Conservation (phyloP, 2,888 invertebrate genomes). For the Acanthococcus lagerstroemiae region DNA sequence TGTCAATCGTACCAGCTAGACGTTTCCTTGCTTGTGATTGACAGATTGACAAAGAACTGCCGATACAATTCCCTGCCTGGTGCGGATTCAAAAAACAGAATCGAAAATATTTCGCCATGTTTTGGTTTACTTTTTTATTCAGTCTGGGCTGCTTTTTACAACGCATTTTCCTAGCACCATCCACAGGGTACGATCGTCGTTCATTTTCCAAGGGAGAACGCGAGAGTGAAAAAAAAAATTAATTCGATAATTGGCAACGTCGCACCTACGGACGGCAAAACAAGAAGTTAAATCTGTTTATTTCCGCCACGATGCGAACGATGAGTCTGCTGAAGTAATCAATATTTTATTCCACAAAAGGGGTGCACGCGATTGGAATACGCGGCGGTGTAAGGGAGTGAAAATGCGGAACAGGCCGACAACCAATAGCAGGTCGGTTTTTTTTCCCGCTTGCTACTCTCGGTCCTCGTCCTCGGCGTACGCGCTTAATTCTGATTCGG, state of each 20-base stretch:
- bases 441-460: constrained; percentile 34
- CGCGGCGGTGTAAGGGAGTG: background rate
- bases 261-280: constrained; percentile 26
- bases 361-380: constrained; percentile 3
- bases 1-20: no score
- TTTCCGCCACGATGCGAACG: constrained; percentile 31
- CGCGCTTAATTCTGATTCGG: constrained; percentile 16
- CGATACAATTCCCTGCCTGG: no score
- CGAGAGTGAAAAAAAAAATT: no score
- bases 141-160: no score
- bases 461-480: background rate
- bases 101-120: no score
- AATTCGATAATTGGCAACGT: constrained; percentile 24
- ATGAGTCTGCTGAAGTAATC: constrained; percentile 31
- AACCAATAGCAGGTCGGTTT: constrained; percentile 32
- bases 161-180: no score
- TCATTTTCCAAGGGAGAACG: no score
- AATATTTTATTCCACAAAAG: constrained; percentile 26
- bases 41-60: no score
- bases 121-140: no score
- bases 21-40: no score
- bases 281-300: constrained; percentile 30
- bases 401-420: constrained; percentile 3
- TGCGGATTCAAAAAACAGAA: no score
- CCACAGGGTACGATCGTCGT: no score